phyloP scores from a whole-genome alignment of 2,113 vertebrate genomes.

The Scolopax mira region DNA sequence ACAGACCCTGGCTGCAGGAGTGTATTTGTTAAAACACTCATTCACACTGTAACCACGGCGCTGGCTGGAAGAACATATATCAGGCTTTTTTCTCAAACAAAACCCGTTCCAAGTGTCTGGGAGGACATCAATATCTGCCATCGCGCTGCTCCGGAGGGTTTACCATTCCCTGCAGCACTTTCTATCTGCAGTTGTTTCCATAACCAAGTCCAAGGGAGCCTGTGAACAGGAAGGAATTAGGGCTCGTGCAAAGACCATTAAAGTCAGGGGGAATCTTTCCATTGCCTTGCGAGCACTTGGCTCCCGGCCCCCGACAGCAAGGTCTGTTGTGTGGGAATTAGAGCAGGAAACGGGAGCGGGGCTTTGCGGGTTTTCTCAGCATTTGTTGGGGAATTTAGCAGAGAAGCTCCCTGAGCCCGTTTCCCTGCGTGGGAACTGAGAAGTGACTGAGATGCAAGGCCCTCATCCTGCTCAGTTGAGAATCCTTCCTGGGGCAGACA shows the following conservation, averaged over 20 bases:
- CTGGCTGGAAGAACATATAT: not conserved
- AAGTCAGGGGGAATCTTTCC: slow-evolving; percentile 44
- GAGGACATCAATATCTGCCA: not conserved
- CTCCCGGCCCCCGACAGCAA: not conserved
- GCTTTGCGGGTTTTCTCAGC: slow-evolving; percentile 2
- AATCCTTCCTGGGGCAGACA: not conserved
- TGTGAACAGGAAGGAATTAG: slow-evolving; percentile 44
- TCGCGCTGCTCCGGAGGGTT: not conserved
- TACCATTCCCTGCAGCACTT: not conserved
- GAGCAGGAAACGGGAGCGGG: slow-evolving; percentile 9
- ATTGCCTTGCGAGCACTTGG: not conserved
- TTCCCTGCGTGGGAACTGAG: not conserved
- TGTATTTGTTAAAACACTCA: not conserved
- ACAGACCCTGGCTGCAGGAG: not conserved
- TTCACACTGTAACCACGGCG: not conserved
- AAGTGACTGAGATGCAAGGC: not conserved
- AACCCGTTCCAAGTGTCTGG: slow-evolving; percentile 14
- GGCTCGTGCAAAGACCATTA: slow-evolving; percentile 26
- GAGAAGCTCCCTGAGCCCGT: not conserved
- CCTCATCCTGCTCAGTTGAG: not conserved
- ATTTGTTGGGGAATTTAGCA: not conserved
- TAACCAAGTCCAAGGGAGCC: not conserved
- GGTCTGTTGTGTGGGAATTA: not conserved
- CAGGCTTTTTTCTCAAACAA: slow-evolving; percentile 5
- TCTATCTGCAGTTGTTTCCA: slow-evolving; percentile 10